Evolutionary conservation across 2,888 invertebrate genomes (phyloP).

Genomic region (Lasioglossum pauxillum): DNA sequence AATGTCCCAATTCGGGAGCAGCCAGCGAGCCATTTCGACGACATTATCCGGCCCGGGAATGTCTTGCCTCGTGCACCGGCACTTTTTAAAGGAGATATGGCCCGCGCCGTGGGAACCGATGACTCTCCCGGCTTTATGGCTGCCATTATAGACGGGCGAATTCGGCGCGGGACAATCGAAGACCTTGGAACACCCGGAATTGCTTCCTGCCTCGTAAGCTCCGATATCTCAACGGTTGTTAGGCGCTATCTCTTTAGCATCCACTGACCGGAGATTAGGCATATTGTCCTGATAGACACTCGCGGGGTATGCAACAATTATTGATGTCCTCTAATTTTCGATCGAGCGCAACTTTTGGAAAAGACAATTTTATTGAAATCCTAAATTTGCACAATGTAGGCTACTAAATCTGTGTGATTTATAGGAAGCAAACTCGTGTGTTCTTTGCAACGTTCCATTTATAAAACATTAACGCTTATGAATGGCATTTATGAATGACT

Average conservation of each 20-base stretch:
- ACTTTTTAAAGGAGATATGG: slow-evolving; percentile 4
- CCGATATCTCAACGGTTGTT: not conserved
- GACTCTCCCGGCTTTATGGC: not conserved
- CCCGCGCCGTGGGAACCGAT: not conserved
- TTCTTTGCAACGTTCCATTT: not conserved
- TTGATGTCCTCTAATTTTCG: not conserved
- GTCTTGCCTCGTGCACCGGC: not conserved
- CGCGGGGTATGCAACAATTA: not conserved
- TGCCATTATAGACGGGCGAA: not conserved
- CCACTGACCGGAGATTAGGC: not conserved
- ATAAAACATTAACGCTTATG: not conserved
- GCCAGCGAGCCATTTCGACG: slow-evolving; percentile 25
- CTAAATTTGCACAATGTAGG: not conserved
- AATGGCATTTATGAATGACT: not conserved
- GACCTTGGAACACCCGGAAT: not conserved
- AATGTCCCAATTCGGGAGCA: slow-evolving; percentile 3
- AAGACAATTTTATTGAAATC: not conserved
- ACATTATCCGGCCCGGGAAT: slow-evolving; percentile 3
- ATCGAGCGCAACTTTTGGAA: not conserved
- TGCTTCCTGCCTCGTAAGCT: not conserved
- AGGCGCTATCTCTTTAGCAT: not conserved
- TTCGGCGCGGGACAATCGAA: not conserved
- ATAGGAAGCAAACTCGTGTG: not conserved
- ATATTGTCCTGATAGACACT: not conserved
- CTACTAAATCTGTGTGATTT: not conserved